These are phyloP conservation scores for Harpalus rubripes DNA, from an alignment of 2,888 invertebrate genomes.

Conservation along the genomic window DNA sequence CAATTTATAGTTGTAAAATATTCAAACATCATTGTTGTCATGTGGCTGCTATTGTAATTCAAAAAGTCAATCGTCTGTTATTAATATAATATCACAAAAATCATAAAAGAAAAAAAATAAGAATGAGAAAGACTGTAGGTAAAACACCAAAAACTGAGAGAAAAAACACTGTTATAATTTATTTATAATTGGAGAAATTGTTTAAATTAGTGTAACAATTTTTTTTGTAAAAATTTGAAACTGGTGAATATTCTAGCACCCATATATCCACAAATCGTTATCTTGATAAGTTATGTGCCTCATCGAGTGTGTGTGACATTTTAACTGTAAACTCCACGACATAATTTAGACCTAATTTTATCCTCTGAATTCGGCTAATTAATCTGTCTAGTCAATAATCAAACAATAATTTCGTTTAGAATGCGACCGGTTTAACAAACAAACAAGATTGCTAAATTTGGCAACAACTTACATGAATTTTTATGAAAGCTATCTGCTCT, in stretches of 20 bases:
- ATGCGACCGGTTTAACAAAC: conserved; percentile 6
- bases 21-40: too few relatives aligned
- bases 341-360: not conserved
- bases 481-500: conserved; percentile 44
- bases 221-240: not conserved
- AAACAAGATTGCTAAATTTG: not conserved
- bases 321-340: not conserved
- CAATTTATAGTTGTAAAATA: too few relatives aligned
- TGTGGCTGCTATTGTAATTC: too few relatives aligned
- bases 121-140: too few relatives aligned
- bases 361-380: not conserved
- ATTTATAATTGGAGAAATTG: too few relatives aligned
- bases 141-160: too few relatives aligned
- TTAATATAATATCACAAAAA: too few relatives aligned
- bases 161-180: too few relatives aligned
- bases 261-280: not conserved
- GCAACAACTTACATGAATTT: conserved; percentile 31
- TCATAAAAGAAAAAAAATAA: too few relatives aligned
- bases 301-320: not conserved
- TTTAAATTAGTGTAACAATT: too few relatives aligned
- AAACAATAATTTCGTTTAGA: not conserved
- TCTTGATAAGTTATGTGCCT: not conserved
- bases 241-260: not conserved
- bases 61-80: too few relatives aligned
- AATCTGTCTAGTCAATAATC: not conserved